Conservation (phyloP, 2,113 vertebrate species). For the Gracilinanus agilis region DNA sequence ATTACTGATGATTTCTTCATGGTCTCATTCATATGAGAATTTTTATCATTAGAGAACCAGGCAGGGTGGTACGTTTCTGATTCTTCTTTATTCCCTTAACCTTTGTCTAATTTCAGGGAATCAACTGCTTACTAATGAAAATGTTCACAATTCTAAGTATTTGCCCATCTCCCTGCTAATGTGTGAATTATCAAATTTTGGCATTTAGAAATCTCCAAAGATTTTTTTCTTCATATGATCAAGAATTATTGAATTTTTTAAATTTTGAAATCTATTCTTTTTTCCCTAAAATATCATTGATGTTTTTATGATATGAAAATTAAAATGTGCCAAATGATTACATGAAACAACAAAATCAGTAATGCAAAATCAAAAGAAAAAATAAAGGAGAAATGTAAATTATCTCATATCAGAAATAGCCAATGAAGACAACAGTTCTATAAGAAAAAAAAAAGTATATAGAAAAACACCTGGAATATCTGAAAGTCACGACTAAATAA, state of each 20-base stretch:
- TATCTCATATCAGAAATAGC: too few species aligned
- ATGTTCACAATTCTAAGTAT: background rate
- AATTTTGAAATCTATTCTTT: slow-evolving; percentile 51
- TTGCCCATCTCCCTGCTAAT: background rate
- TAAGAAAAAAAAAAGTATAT: too few species aligned
- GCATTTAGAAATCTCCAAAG: background rate
- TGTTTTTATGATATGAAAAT: slow-evolving; percentile 21
- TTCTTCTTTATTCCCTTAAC: background rate
- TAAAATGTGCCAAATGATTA: too few species aligned
- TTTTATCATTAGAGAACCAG: background rate
- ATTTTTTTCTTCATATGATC: background rate
- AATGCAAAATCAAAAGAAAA: too few species aligned
- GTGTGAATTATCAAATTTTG: background rate
- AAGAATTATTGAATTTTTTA: background rate
- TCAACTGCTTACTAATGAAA: background rate
- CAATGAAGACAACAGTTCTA: too few species aligned
- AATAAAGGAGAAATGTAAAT: too few species aligned
- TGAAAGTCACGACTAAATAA: too few species aligned
- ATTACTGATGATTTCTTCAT: background rate
- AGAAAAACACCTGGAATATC: too few species aligned
- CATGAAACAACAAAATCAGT: too few species aligned
- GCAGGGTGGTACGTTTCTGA: background rate
- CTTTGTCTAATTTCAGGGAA: background rate
- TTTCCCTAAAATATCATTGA: slow-evolving; percentile 39
- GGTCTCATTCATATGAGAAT: background rate